These are phyloP conservation scores for Melanotaenia parkinsoni DNA, from an alignment of 2,797 vertebrate genomes.

Conservation along the genomic window DNA sequence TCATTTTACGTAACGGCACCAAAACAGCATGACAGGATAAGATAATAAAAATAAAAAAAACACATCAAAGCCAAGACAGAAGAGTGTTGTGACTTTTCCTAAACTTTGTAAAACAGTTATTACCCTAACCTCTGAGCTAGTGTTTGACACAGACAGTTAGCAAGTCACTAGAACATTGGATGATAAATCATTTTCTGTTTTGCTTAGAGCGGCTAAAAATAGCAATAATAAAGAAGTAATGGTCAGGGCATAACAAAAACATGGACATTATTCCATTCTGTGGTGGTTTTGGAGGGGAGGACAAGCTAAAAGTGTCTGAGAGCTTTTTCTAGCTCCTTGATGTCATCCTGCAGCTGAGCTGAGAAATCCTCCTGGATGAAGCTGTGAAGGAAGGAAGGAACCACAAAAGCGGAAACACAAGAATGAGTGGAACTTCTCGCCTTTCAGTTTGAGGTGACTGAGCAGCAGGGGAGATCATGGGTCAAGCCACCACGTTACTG, in stretches of 20 bases:
- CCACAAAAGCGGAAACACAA: conserved; percentile 68
- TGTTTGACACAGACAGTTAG: conserved; percentile 69
- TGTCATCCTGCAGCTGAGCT: conserved; percentile 72
- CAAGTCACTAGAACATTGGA: conserved; percentile 59
- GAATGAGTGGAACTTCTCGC: conserved; percentile 54
- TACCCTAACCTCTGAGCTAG: conserved; percentile 54
- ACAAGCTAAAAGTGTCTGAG: conserved; percentile 53
- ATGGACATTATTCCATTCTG: conserved; percentile 64
- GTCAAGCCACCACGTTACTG: conserved; percentile 16
- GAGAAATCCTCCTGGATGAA: conserved; percentile 69
- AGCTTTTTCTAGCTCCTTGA: conserved; percentile 74
- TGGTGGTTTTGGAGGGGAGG: conserved; percentile 70
- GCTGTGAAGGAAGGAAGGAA: conserved; percentile 66
- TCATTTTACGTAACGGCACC: conserved; percentile 40
- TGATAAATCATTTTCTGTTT: conserved; percentile 73
- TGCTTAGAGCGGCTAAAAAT: conserved; percentile 67
- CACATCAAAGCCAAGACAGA: conserved; percentile 47
- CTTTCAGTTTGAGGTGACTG: conserved; percentile 57
- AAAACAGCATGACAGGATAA: conserved; percentile 51
- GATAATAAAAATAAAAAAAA: conserved; percentile 36
- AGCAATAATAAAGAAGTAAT: conserved; percentile 71
- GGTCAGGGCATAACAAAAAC: conserved; percentile 69
- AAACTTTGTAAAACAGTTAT: conserved; percentile 73
- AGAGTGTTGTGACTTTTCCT: conserved; percentile 42
- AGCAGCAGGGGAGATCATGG: conserved; percentile 43